Conservation (phyloP, 2,113 vertebrate species). For the Pseudonaja textilis region DNA sequence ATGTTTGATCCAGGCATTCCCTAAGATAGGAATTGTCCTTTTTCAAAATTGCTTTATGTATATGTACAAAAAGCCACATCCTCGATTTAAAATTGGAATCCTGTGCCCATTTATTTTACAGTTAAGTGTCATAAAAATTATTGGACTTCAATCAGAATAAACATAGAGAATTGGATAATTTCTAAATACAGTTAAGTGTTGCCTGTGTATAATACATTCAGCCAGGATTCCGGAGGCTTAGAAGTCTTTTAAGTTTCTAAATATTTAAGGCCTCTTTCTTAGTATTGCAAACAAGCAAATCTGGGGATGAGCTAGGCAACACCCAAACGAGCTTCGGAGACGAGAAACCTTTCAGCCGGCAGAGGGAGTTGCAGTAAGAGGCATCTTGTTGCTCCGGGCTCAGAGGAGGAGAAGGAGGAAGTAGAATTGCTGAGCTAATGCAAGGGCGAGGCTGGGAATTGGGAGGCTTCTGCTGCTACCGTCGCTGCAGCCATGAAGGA, state of each 20-base stretch:
- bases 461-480: constrained; percentile 26
- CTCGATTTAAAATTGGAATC: neutral
- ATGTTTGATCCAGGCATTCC: neutral
- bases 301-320: neutral
- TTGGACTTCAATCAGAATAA: neutral
- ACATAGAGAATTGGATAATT: neutral
- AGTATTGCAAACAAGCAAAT: neutral
- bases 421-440: neutral
- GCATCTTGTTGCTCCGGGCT: neutral
- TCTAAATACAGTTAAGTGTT: neutral
- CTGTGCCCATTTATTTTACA: neutral
- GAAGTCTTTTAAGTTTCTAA: neutral
- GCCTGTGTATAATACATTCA: neutral
- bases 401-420: constrained; percentile 1
- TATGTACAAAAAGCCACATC: neutral
- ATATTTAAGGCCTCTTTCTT: neutral
- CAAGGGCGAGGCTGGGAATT: neutral
- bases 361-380: neutral
- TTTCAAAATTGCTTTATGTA: neutral
- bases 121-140: neutral
- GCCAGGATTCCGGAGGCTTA: neutral
- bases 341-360: neutral
- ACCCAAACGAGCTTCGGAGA: neutral
- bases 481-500: constrained; percentile 67
- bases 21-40: neutral